Evolutionary conservation across 1,140 invertebrate genomes (phyloP).

Genomic region (Augochlora pura): DNA sequence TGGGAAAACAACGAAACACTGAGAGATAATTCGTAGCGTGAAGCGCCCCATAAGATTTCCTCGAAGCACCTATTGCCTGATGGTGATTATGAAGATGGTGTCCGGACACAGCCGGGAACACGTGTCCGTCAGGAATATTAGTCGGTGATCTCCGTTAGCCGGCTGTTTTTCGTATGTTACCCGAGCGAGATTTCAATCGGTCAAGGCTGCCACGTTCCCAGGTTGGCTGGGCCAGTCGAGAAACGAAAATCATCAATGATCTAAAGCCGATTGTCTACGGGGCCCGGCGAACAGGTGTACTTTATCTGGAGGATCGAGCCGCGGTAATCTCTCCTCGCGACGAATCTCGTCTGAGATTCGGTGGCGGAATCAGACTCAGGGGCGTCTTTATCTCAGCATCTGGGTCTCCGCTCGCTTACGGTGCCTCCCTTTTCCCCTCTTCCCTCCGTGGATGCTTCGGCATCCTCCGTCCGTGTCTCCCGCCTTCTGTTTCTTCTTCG

Average conservation of each 20-base stretch:
- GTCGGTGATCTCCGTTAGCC: not conserved
- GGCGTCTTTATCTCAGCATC: constrained; percentile 52
- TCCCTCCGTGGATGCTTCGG: not conserved
- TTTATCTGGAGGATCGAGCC: constrained; percentile 59
- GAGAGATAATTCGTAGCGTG: no score
- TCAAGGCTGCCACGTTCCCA: constrained; percentile 27
- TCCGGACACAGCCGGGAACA: constrained; percentile 14
- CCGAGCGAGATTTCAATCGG: constrained; percentile 43
- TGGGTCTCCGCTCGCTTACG: constrained; percentile 25
- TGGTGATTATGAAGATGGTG: not conserved
- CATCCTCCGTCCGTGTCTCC: not conserved
- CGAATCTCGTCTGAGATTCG: constrained; percentile 56
- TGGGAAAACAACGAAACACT: no score
- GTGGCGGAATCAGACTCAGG: constrained; percentile 61
- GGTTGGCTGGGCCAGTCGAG: not conserved
- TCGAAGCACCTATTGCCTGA: no score
- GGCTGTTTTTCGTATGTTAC: constrained; percentile 32
- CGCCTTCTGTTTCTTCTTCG: constrained; percentile 15
- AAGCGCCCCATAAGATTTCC: not conserved
- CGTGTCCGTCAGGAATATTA: constrained; percentile 40
- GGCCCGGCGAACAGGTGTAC: constrained; percentile 59
- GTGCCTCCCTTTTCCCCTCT: constrained; percentile 14
- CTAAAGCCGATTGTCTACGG: constrained; percentile 24
- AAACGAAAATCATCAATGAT: constrained; percentile 46
- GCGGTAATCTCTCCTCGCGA: constrained; percentile 29